A percentile compares a stretch with the other conserved stretches of the same genome.
These are phyloP conservation scores for Digitonthophagus gazella DNA, from an alignment of 2,888 invertebrate species.

Conservation along the genomic window DNA sequence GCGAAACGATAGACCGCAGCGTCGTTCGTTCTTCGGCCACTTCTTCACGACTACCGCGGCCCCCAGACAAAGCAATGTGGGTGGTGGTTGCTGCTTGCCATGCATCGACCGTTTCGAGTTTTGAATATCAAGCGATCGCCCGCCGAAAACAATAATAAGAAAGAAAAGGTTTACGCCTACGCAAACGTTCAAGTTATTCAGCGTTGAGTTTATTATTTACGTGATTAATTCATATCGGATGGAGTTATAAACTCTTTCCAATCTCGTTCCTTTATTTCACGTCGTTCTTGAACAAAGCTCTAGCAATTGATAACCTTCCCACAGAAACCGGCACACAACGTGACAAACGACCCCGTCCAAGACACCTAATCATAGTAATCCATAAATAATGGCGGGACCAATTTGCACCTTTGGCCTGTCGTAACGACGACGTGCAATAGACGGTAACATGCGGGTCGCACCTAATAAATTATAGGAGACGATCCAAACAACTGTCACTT, in stretches of 20 bases:
- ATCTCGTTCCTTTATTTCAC: too few relatives aligned
- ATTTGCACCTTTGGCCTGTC: constrained; percentile 8
- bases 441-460: constrained; percentile 16
- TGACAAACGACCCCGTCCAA: not conserved
- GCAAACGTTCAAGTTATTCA: not conserved
- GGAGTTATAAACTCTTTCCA: not conserved
- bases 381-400: constrained; percentile 15
- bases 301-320: not conserved
- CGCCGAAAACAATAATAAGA: not conserved
- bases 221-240: not conserved
- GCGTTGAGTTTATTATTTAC: not conserved
- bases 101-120: constrained; percentile 8
- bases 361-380: constrained; percentile 5
- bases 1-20: not conserved
- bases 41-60: constrained; percentile 16
- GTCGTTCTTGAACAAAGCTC: too few relatives aligned
- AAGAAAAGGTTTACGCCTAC: not conserved
- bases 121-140: constrained; percentile 2
- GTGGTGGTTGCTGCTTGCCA: constrained; percentile 29
- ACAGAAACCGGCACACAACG: not conserved
- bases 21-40: constrained; percentile 23
- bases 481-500: constrained; percentile 14
- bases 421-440: not conserved
- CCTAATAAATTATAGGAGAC: constrained; percentile 13
- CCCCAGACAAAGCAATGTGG: constrained; percentile 36